A percentile compares a stretch with the other conserved stretches of the same genome.
Conservation (phyloP, 2,888 invertebrate species). For the Lithophane semibrunnea region DNA sequence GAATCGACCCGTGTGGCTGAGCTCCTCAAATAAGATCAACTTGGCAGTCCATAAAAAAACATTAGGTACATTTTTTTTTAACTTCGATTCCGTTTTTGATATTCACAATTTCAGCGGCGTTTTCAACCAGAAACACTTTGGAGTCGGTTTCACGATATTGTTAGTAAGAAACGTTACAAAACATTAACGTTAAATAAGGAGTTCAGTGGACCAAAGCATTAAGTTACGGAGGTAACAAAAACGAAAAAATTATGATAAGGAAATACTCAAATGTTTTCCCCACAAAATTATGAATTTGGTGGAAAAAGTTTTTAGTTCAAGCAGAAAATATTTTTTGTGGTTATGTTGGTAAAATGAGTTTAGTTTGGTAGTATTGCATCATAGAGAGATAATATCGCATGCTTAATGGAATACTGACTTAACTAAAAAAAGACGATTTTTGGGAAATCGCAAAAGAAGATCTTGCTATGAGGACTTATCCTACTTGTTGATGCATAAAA, state of each 20-base stretch:
- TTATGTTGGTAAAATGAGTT: constrained; percentile 4
- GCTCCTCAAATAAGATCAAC: too few species aligned
- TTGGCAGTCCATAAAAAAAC: neutral
- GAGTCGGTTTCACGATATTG: constrained; percentile 35
- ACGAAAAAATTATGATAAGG: constrained; percentile 26
- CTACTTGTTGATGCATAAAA: too few species aligned
- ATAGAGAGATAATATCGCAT: too few species aligned
- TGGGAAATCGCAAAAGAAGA: too few species aligned
- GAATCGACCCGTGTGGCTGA: neutral
- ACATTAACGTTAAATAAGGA: constrained; percentile 59
- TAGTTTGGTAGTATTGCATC: neutral
- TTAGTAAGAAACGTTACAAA: constrained; percentile 23
- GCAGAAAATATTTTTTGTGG: neutral
- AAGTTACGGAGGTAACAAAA: constrained; percentile 33
- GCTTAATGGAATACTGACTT: too few species aligned
- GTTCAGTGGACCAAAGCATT: constrained; percentile 47
- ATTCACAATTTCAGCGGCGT: constrained; percentile 8
- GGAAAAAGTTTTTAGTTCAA: constrained; percentile 19
- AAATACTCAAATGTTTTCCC: constrained; percentile 24
- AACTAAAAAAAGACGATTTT: too few species aligned
- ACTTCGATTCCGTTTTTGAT: constrained; percentile 3
- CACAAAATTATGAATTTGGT: constrained; percentile 13
- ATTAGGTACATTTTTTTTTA: too few species aligned
- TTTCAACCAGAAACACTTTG: constrained; percentile 28
- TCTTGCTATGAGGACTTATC: too few species aligned